These are phyloP conservation scores for Drosophila atripex DNA, from an alignment of 2,888 invertebrate species.

Conservation along the genomic window DNA sequence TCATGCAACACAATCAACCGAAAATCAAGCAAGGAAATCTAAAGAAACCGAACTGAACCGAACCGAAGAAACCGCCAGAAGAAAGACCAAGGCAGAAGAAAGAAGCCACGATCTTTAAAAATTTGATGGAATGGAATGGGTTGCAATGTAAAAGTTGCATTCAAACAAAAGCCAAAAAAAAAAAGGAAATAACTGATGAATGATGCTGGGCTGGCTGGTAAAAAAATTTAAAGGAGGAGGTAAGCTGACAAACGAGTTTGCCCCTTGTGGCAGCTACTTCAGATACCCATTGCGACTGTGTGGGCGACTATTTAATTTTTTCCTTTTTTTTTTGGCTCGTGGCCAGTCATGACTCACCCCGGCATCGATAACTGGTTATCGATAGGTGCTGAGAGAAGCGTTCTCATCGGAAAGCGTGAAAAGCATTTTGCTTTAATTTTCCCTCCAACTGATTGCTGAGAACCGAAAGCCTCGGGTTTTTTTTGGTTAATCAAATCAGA, in stretches of 20 bases:
- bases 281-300: conserved; percentile 34
- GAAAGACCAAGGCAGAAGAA: conserved; percentile 18
- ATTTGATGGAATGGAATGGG: conserved; percentile 29
- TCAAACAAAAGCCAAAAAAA: no score
- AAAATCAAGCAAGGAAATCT: conserved; percentile 14
- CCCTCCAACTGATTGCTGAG: conserved; percentile 21
- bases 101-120: conserved; percentile 44
- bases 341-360: conserved; percentile 66
- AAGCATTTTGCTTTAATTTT: conserved; percentile 8
- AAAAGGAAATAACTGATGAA: conserved; percentile 30
- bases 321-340: conserved; percentile 58
- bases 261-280: conserved; percentile 37
- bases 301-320: conserved; percentile 30
- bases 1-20: conserved; percentile 51
- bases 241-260: conserved; percentile 47
- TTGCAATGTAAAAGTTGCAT: conserved; percentile 60
- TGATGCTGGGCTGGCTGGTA: conserved; percentile 41
- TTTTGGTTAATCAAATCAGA: no score
- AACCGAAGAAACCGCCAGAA: conserved; percentile 27
- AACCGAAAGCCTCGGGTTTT: conserved; percentile 32
- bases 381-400: conserved; percentile 23
- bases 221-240: conserved; percentile 11
- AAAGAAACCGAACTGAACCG: conserved; percentile 14
- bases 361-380: conserved; percentile 43
- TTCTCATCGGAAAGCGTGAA: conserved; percentile 33